Evolutionary conservation across 2,113 vertebrate genomes (phyloP).

Genomic region (Sylvicapra grimmia): DNA sequence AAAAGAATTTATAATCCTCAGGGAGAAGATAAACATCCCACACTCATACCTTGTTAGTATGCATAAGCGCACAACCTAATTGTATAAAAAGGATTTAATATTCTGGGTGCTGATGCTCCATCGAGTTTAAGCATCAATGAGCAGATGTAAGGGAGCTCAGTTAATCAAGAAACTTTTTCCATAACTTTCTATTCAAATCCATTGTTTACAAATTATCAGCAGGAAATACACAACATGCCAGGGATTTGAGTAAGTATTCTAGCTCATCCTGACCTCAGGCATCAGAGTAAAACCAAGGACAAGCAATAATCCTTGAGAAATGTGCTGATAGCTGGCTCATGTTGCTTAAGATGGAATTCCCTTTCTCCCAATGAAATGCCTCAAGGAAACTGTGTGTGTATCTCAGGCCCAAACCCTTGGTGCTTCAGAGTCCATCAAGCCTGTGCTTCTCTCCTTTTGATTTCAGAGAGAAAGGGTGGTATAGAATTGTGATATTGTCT

Average conservation of each 20-base stretch:
- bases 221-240: background rate
- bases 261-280: background rate
- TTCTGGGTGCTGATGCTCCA: constrained; percentile 23
- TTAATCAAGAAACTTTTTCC: background rate
- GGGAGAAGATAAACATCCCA: constrained; percentile 42
- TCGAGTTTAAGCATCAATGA: constrained; percentile 12
- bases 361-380: background rate
- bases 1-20: constrained; percentile 41
- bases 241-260: background rate
- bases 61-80: background rate
- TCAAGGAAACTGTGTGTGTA: background rate
- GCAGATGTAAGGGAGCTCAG: background rate
- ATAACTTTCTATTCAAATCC: constrained; percentile 20
- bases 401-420: background rate
- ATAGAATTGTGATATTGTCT: background rate
- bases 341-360: background rate
- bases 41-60: constrained; percentile 32
- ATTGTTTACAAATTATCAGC: constrained; percentile 12
- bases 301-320: constrained; percentile 24
- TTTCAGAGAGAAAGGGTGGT: background rate
- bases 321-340: background rate
- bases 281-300: background rate
- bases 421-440: background rate
- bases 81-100: constrained; percentile 47
- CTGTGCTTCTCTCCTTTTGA: background rate